A percentile compares a stretch with the other conserved stretches of the same genome.
Evolutionary conservation across 2,113 vertebrate genomes (phyloP).

Genomic region (Cephalopterus ornatus): DNA sequence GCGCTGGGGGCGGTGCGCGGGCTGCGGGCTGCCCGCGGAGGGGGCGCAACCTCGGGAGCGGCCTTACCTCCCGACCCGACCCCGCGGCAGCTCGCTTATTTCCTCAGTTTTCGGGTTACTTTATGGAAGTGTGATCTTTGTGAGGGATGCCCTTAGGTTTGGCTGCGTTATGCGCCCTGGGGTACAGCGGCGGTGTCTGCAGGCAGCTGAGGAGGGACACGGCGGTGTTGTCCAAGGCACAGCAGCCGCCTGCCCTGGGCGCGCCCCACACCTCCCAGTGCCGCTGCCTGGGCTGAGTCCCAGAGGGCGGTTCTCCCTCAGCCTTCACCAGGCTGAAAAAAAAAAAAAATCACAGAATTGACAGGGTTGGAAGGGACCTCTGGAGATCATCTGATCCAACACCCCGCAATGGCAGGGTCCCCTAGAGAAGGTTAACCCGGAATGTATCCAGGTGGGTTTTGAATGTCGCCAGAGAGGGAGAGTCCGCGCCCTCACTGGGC

Average conservation of each 20-base stretch:
- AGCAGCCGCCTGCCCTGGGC: neutral
- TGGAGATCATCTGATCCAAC: no score
- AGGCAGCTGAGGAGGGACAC: neutral
- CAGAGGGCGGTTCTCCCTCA: accelerated
- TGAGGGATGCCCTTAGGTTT: accelerated
- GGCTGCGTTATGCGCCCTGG: neutral
- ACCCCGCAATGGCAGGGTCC: no score
- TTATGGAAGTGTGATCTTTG: accelerated
- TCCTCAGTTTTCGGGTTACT: accelerated
- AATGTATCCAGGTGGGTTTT: neutral
- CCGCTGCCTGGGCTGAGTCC: no score
- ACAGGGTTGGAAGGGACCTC: neutral
- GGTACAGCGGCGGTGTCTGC: neutral
- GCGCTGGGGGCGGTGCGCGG: accelerated
- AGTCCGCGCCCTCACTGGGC: neutral
- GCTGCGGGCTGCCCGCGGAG: accelerated
- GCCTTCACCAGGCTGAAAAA: neutral
- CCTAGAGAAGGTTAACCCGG: no score
- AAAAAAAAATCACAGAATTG: neutral
- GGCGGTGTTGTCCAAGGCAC: accelerated
- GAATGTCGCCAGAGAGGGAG: neutral
- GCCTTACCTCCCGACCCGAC: accelerated
- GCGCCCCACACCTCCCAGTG: accelerated
- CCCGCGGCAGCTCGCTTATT: no score
- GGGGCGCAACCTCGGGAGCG: neutral